Conservation (phyloP, 2,888 invertebrate species). For the Volucella inflata region DNA sequence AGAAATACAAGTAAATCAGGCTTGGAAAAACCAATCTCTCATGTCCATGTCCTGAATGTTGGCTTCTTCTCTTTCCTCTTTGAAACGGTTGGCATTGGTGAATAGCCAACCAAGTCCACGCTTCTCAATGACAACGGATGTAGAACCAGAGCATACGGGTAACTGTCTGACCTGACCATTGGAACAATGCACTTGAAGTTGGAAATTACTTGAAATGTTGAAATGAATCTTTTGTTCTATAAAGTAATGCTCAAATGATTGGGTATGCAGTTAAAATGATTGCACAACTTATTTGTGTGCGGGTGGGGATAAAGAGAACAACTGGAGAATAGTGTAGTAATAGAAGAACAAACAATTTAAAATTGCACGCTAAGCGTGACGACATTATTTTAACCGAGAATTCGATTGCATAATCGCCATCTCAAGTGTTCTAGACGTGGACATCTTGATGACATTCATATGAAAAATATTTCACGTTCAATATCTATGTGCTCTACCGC, state of each 20-base stretch:
- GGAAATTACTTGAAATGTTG: slow-evolving; percentile 41
- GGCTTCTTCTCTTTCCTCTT: background rate
- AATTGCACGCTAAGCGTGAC: slow-evolving; percentile 41
- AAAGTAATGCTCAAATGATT: slow-evolving; percentile 34
- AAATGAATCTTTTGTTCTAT: slow-evolving; percentile 55
- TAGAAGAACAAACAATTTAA: slow-evolving; percentile 25
- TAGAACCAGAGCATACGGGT: slow-evolving; percentile 10
- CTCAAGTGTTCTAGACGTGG: slow-evolving; percentile 16
- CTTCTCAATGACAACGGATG: background rate
- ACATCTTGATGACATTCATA: slow-evolving; percentile 20
- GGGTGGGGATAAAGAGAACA: background rate
- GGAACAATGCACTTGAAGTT: slow-evolving; percentile 61
- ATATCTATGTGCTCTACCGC: background rate
- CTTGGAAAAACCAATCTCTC: slow-evolving; percentile 29
- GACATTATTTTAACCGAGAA: slow-evolving; percentile 42
- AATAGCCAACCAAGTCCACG: slow-evolving; percentile 31
- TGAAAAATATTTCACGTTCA: background rate
- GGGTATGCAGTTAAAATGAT: slow-evolving; percentile 32
- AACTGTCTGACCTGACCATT: slow-evolving; percentile 59
- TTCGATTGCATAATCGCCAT: slow-evolving; percentile 61
- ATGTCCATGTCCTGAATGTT: slow-evolving; percentile 14
- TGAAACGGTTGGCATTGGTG: background rate
- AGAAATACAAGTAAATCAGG: background rate
- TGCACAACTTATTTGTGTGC: slow-evolving; percentile 46
- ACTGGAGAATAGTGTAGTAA: slow-evolving; percentile 3